These are phyloP conservation scores for Tolypeutes matacus DNA, from an alignment of 2,797 vertebrate species.

Conservation along the genomic window DNA sequence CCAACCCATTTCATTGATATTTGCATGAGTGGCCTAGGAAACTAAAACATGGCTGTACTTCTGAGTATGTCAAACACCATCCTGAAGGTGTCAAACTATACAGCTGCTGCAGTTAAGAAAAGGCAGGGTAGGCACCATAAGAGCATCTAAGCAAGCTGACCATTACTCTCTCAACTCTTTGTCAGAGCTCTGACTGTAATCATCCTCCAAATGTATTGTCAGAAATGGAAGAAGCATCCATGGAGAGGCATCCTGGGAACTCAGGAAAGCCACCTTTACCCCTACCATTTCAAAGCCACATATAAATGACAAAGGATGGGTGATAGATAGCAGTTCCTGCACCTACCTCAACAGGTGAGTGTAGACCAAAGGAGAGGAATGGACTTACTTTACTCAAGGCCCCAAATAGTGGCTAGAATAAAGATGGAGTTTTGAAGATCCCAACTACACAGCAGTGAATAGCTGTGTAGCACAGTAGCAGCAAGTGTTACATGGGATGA, in stretches of 20 bases:
- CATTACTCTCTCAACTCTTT: neutral
- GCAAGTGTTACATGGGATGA: neutral
- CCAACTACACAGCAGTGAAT: neutral
- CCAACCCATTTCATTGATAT: too few relatives aligned
- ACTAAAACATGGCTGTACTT: neutral
- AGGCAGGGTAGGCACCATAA: neutral
- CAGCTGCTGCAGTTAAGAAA: neutral
- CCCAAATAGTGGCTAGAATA: too few relatives aligned
- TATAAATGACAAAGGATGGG: neutral
- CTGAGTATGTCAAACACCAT: neutral
- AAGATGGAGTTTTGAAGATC: neutral
- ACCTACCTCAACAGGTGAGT: neutral
- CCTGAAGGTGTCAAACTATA: neutral
- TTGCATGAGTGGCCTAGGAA: too few relatives aligned
- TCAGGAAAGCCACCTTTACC: neutral
- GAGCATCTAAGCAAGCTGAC: neutral
- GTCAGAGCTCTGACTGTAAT: neutral
- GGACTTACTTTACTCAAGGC: neutral
- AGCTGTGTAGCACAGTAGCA: neutral
- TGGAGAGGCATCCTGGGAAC: neutral
- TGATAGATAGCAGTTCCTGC: rapidly evolving
- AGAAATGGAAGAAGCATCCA: neutral
- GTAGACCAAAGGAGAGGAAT: neutral
- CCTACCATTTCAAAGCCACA: neutral
- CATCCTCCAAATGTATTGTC: neutral